Evolutionary conservation across 2,797 vertebrate genomes (phyloP).

Genomic region (Tokudaia tokunoshimensis): DNA sequence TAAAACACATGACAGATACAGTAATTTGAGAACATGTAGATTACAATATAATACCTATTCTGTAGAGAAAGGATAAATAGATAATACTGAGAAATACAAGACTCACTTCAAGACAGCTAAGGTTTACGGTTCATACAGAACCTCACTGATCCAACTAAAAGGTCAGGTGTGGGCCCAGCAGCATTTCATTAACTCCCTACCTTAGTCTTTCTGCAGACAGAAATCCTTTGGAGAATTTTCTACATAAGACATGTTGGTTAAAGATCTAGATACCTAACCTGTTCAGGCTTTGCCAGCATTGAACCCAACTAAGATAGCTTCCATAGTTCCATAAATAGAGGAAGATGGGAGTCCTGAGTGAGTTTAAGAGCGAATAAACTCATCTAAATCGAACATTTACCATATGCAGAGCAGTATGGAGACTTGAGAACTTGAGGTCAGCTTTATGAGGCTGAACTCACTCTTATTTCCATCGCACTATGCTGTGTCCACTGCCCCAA

Average conservation of each 20-base stretch:
- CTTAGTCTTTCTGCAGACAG: background rate
- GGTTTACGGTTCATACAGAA: background rate
- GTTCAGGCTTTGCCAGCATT: background rate
- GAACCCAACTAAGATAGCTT: background rate
- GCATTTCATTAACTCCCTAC: background rate
- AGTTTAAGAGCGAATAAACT: background rate
- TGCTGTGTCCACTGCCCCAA: background rate
- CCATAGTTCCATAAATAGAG: background rate
- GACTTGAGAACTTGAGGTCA: background rate
- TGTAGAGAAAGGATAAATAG: background rate
- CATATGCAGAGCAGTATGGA: background rate
- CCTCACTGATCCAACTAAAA: background rate
- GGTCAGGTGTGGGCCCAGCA: background rate
- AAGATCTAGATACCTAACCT: background rate
- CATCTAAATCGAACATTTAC: background rate
- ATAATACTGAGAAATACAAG: background rate
- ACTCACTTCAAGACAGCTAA: background rate
- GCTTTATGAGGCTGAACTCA: background rate
- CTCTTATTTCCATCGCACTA: background rate
- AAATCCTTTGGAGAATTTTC: background rate
- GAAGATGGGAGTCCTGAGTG: background rate
- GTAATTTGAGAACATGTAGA: background rate
- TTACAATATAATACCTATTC: no score
- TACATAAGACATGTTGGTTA: background rate
- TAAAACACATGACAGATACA: background rate